phyloP scores from a whole-genome alignment of 2,797 vertebrate genomes.

The Myripristis murdjan region DNA sequence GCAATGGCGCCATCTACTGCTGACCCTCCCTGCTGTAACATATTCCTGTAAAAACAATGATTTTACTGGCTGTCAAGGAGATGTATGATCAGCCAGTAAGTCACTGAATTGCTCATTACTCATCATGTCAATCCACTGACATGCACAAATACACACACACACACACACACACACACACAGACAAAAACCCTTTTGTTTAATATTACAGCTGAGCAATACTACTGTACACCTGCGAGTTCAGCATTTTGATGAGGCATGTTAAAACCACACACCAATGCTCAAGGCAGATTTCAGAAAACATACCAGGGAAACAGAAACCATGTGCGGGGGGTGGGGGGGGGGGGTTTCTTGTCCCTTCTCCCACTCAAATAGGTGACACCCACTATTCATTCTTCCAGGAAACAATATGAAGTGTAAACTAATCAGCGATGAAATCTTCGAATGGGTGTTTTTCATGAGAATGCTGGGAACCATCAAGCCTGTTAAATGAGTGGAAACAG shows the following conservation, averaged over 20 bases:
- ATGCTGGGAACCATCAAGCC: slow-evolving; percentile 25
- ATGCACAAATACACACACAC: not conserved
- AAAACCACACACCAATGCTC: slow-evolving; percentile 31
- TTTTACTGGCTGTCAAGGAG: slow-evolving; percentile 23
- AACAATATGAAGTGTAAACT: not conserved
- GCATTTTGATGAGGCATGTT: slow-evolving; percentile 32
- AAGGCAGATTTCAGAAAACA: slow-evolving; percentile 1
- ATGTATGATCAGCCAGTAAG: not conserved
- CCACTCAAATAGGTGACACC: not conserved
- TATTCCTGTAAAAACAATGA: slow-evolving; percentile 78
- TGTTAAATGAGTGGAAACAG: slow-evolving; percentile 23
- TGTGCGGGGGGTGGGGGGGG: too few species aligned
- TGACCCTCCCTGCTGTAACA: slow-evolving; percentile 89
- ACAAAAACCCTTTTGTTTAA: too few species aligned
- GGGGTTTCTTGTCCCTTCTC: not conserved
- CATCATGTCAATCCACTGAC: not conserved
- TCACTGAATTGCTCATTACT: not conserved
- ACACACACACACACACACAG: too few species aligned
- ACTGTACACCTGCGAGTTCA: not conserved
- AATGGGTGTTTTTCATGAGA: slow-evolving; percentile 45
- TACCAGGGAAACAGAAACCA: not conserved
- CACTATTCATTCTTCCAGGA: not conserved
- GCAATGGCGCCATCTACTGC: slow-evolving; percentile 95
- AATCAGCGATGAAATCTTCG: not conserved
- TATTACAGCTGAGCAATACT: not conserved